A percentile compares a stretch with the other conserved stretches of the same genome.
phyloP scores from a whole-genome alignment of 2,797 vertebrate genomes.

The Tangara arthus region DNA sequence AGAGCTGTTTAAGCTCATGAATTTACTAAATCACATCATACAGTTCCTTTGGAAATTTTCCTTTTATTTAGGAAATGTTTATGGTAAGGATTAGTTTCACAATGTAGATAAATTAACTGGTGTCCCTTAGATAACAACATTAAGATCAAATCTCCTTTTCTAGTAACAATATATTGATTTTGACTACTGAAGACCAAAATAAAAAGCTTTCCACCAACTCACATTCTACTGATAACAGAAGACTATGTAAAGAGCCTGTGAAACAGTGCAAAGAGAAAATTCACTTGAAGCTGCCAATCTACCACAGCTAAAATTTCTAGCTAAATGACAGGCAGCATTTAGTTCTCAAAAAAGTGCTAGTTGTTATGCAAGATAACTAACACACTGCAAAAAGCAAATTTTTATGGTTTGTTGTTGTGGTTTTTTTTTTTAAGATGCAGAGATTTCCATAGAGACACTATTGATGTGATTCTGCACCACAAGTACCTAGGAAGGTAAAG shows the following conservation, averaged over 20 bases:
- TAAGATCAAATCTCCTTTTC: not conserved
- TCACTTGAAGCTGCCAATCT: not conserved
- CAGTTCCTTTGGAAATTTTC: not conserved
- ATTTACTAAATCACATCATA: not conserved
- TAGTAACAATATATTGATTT: not conserved
- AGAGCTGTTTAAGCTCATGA: not conserved
- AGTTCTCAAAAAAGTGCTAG: not conserved
- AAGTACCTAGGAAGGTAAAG: not conserved
- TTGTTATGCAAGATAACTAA: not conserved
- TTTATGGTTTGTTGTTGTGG: not conserved
- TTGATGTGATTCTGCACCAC: not conserved
- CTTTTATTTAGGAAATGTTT: not conserved
- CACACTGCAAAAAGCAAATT: not conserved
- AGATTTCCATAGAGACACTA: not conserved
- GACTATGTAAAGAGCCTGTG: not conserved
- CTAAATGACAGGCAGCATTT: not conserved
- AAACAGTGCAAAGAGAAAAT: not conserved
- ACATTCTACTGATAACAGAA: not conserved
- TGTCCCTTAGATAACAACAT: not conserved
- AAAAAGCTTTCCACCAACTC: not conserved
- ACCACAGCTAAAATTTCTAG: not conserved
- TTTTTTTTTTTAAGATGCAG: not conserved
- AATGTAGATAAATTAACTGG: not conserved
- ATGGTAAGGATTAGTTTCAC: not conserved
- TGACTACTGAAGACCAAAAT: not conserved